phyloP scores from a whole-genome alignment of 1,140 invertebrate species.

The Ceratoteleas bidentatus region DNA sequence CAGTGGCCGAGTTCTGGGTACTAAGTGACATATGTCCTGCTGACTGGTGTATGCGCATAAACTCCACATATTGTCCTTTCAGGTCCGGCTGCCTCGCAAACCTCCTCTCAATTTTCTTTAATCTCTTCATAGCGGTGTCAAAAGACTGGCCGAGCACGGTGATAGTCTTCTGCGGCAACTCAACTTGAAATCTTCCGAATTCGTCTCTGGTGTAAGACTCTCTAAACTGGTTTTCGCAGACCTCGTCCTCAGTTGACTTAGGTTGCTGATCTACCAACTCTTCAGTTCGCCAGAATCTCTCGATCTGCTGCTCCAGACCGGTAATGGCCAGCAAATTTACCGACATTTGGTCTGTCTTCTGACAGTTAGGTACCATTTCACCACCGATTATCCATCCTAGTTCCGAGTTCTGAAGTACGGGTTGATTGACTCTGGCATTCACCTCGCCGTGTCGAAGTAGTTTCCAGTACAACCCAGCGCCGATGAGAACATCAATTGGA shows the following conservation, averaged over 20 bases:
- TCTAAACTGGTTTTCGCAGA: neutral
- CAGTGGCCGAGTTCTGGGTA: too few species aligned
- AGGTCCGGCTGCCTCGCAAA: neutral
- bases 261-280: neutral
- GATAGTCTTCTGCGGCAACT: neutral
- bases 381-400: constrained; percentile 47
- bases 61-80: neutral
- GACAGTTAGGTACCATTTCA: neutral
- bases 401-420: constrained; percentile 47
- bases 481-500: constrained; percentile 69
- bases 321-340: constrained; percentile 1
- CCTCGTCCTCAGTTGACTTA: neutral
- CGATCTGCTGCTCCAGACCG: neutral
- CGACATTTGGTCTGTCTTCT: neutral
- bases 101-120: neutral
- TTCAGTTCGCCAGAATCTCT: neutral
- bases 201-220: neutral
- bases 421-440: constrained; percentile 12
- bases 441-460: constrained; percentile 63
- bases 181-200: neutral
- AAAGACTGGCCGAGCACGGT: neutral
- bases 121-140: neutral
- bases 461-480: constrained; percentile 70
- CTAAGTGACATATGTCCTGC: too few species aligned
- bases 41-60: neutral